A percentile compares a stretch with the other conserved stretches of the same genome.
phyloP scores from a whole-genome alignment of 2,113 vertebrate genomes.

The Taxidea taxus region DNA sequence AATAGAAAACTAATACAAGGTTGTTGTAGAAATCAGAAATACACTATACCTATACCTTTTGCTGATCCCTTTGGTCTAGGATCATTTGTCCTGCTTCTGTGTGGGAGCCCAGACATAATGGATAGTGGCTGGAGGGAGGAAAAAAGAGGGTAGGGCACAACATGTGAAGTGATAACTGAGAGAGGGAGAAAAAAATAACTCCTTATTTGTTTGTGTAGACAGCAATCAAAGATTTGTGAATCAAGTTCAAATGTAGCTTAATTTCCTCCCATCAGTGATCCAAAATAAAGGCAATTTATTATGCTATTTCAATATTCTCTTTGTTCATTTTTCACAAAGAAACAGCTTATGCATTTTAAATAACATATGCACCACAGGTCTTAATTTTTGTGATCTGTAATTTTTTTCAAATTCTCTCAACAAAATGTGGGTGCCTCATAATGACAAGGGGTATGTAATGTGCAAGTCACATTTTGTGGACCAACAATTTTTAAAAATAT shows the following conservation, averaged over 20 bases:
- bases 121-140: neutral
- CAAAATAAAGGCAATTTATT: neutral
- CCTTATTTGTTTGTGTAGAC: neutral
- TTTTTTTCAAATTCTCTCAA: neutral
- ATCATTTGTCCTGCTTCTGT: neutral
- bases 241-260: neutral
- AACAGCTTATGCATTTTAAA: neutral
- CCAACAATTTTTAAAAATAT: neutral
- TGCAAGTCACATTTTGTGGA: neutral
- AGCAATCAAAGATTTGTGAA: neutral
- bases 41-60: neutral
- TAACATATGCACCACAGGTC: neutral
- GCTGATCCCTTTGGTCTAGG: neutral
- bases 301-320: neutral
- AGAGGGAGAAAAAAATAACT: neutral
- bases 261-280: neutral
- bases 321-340: neutral
- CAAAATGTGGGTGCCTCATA: neutral
- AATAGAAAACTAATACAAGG: neutral
- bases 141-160: neutral
- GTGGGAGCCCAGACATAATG: neutral
- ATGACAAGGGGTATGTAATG: neutral
- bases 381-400: neutral
- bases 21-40: neutral
- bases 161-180: neutral